phyloP scores from a whole-genome alignment of 2,113 vertebrate species.

The Amphiprion ocellaris region DNA sequence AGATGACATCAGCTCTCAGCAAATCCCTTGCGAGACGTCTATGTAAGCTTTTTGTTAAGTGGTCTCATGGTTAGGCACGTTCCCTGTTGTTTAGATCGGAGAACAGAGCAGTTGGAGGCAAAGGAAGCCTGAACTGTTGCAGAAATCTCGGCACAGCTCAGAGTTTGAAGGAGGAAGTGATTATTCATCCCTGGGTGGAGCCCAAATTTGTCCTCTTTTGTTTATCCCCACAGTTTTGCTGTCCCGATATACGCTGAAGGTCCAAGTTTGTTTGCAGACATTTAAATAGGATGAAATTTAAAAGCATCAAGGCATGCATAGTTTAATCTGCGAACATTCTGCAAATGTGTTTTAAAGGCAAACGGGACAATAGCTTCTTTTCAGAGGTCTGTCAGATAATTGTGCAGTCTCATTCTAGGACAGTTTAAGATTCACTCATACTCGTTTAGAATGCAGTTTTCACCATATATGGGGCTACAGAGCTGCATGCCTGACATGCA shows the following conservation, averaged over 20 bases:
- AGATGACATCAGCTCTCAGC: slow-evolving; percentile 32
- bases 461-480: slow-evolving; percentile 38
- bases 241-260: background rate
- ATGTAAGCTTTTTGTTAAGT: slow-evolving; percentile 44
- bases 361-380: background rate
- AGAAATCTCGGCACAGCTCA: slow-evolving; percentile 49
- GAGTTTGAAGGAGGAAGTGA: slow-evolving; percentile 64
- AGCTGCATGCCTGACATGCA: slow-evolving; percentile 21
- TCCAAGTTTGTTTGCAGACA: background rate
- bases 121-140: slow-evolving; percentile 43
- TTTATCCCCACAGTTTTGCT: slow-evolving; percentile 25
- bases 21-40: slow-evolving; percentile 20
- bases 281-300: slow-evolving; percentile 2
- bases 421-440: background rate
- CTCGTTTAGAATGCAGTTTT: slow-evolving; percentile 3
- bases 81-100: slow-evolving; percentile 64
- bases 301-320: background rate
- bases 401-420: background rate
- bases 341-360: background rate
- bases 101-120: slow-evolving; percentile 26
- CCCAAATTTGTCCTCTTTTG: slow-evolving; percentile 40
- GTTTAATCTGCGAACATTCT: background rate
- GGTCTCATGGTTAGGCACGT: slow-evolving; percentile 36
- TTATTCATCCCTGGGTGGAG: slow-evolving; percentile 66
- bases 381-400: background rate